Base-by-base conservation (phyloP, 1,140 invertebrate species). In the Galendromus occidentalis region DNA sequence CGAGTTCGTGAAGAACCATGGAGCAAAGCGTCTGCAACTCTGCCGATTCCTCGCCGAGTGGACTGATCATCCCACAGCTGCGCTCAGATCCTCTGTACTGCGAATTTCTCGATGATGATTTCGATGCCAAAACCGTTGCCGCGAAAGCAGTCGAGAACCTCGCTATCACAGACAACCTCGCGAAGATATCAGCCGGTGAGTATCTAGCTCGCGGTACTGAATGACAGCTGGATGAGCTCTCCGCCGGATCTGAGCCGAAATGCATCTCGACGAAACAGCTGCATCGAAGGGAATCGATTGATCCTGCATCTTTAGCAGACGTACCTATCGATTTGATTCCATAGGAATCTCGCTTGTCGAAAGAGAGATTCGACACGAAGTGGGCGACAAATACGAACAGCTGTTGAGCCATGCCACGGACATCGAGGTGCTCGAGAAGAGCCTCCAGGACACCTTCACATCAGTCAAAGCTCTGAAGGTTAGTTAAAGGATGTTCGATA, bases 381-480 rank as follows among this genome's bases (percentile, higher is more conserved):
- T 59, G 17, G 51, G 17, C 51, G 51, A 59, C 22, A 59, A 59
- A 59, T 59, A 59, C 9, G 51, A 59, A 17, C 25, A 59, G 33
- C 22, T 59, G 22, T 33, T 59, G 33, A 18, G 51, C 25, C 51
- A 59, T 9, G 51, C 51, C 1, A 59, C 51, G 1, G 51, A 59
- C 33, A 59, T 59, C 33, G 51, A 59, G 9, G 51, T 17, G 25
- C 51, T 59, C 51, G 51, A 59, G 22, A 59, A 59, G 25, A 59
- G 51, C 20, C 51, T 59, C 12, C 51, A 59, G 22, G 51, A 59
- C 33, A 59, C 51, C 6, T 59, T 59, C 22, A 59, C 25, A 17
- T 59, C 51, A 14, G 51, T 59, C 14, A 59, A 59, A 22, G 51
- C 51, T 22, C 9, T 59, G 12, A 59, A 59, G 51, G 51, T 59